These are phyloP conservation scores for Blomia tropicalis DNA, from an alignment of 2,888 invertebrate species.

Conservation along the genomic window DNA sequence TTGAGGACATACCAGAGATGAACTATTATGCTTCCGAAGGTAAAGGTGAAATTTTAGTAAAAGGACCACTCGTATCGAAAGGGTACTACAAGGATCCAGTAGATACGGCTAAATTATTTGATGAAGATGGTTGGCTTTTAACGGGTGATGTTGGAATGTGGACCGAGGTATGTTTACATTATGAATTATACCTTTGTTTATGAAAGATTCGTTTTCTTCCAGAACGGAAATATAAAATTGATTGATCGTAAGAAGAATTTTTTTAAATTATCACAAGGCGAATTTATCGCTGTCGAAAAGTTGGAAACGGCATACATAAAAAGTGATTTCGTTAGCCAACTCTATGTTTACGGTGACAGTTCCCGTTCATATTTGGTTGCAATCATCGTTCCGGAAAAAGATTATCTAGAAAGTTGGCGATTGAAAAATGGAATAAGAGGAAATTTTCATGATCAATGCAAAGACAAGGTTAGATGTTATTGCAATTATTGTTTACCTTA, in stretches of 20 bases:
- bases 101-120: conserved; percentile 73
- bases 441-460: conserved; percentile 68
- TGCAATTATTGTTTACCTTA: neutral
- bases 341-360: conserved; percentile 91
- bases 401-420: conserved; percentile 79
- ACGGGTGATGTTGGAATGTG: conserved; percentile 94
- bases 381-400: conserved; percentile 84
- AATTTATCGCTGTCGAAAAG: conserved; percentile 96
- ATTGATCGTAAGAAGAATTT: conserved; percentile 96
- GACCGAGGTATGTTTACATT: neutral
- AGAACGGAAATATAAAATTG: conserved; percentile 80
- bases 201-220: conserved; percentile 39
- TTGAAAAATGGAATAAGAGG: conserved; percentile 66
- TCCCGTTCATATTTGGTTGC: conserved; percentile 85
- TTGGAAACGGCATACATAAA: conserved; percentile 87
- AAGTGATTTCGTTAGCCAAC: conserved; percentile 84
- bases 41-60: conserved; percentile 67
- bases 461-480: conserved; percentile 48
- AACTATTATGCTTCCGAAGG: conserved; percentile 73
- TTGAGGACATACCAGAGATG: conserved; percentile 95
- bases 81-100: conserved; percentile 66
- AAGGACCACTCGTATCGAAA: conserved; percentile 79
- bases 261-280: conserved; percentile 91
- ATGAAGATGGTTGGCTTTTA: conserved; percentile 83
- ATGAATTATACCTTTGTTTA: neutral